Evolutionary conservation across 1,140 invertebrate species (phyloP).

Genomic region (Drosophila tsacasi): DNA sequence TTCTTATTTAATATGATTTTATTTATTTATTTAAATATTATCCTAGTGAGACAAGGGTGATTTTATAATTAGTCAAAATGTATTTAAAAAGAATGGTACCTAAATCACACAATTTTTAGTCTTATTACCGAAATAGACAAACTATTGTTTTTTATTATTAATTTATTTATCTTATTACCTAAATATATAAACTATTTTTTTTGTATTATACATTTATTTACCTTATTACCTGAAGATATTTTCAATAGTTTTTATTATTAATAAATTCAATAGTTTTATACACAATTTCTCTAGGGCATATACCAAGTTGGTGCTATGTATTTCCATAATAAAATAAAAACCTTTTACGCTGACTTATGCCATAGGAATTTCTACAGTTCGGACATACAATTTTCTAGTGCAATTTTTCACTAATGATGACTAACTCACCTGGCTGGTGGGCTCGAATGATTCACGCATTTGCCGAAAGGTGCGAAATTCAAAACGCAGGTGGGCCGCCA

Average conservation of each 20-base stretch:
- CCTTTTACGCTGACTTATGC: constrained; percentile 62
- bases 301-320: not conserved
- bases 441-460: constrained; percentile 68
- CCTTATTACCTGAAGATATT: not conserved
- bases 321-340: not conserved
- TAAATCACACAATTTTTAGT: too few relatives aligned
- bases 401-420: constrained; percentile 78
- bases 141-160: too few relatives aligned
- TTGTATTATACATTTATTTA: too few relatives aligned
- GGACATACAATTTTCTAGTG: constrained; percentile 60
- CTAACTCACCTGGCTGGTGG: constrained; percentile 62
- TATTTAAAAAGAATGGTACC: too few relatives aligned
- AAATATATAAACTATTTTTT: too few relatives aligned
- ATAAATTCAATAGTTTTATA: not conserved
- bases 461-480: constrained; percentile 57
- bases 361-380: constrained; percentile 61
- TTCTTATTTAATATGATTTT: not conserved
- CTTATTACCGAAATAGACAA: too few relatives aligned
- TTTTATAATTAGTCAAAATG: too few relatives aligned
- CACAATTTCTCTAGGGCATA: not conserved
- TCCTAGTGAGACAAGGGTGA: too few relatives aligned
- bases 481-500: constrained; percentile 57
- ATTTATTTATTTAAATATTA: too few relatives aligned
- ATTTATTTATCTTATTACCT: too few relatives aligned
- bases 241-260: not conserved